These are phyloP conservation scores for Chamaetylas fuelleborni DNA, from an alignment of 2,113 vertebrate genomes.

Conservation along the genomic window DNA sequence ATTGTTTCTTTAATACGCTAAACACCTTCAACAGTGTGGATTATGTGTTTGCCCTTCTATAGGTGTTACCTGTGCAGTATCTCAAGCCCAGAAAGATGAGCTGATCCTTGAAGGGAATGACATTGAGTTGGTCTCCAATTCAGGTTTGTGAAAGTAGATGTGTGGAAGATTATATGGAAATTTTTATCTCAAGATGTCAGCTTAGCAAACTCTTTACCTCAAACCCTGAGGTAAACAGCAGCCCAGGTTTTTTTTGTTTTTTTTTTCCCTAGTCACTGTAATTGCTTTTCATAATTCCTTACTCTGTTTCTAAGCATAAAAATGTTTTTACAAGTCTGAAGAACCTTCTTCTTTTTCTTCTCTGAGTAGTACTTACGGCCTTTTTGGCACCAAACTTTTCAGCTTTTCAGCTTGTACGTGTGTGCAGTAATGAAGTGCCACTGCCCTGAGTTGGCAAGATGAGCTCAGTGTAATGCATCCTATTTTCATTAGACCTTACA, in stretches of 20 bases:
- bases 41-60: not conserved
- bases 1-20: not conserved
- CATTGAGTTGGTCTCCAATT: constrained; percentile 97
- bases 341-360: not conserved
- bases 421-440: not conserved
- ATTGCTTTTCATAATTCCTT: not conserved
- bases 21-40: not conserved
- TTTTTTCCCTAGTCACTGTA: not conserved
- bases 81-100: constrained; percentile 94
- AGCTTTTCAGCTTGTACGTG: not conserved
- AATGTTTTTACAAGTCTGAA: not conserved
- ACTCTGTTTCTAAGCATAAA: not conserved
- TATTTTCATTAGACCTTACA: not conserved
- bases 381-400: not conserved
- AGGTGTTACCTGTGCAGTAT: constrained; percentile 91
- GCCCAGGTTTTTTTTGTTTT: not conserved
- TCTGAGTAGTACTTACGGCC: accelerated
- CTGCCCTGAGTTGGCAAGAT: accelerated
- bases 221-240: not conserved
- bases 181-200: not conserved
- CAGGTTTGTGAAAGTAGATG: constrained; percentile 76
- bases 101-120: constrained; percentile 97
- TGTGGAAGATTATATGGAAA: not conserved
- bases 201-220: not conserved
- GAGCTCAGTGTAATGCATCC: not conserved